Evolutionary conservation across 2,888 invertebrate genomes (phyloP).

Genomic region (Pheosia gnoma): DNA sequence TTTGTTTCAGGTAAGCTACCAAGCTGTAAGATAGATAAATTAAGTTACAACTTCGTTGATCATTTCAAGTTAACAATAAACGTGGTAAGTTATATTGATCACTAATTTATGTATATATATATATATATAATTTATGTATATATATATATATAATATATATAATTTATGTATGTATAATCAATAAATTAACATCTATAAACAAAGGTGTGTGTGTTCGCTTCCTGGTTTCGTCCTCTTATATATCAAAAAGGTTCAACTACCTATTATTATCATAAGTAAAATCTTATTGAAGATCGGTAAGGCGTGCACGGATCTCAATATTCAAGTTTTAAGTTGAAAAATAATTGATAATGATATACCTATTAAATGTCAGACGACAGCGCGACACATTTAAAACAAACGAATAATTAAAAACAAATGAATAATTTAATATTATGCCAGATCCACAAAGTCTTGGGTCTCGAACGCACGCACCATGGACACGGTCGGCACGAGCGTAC

Average conservation of each 20-base stretch:
- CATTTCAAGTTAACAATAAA: neutral
- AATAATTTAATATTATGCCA: constrained; percentile 28
- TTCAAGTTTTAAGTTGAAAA: neutral
- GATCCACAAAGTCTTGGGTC: constrained; percentile 41
- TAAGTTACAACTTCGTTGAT: neutral
- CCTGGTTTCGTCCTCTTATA: constrained; percentile 1
- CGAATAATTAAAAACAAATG: constrained; percentile 7
- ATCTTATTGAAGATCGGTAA: neutral
- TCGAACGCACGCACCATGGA: constrained; percentile 44
- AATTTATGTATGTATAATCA: too few relatives aligned
- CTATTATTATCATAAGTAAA: neutral
- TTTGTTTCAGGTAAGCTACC: constrained; percentile 54
- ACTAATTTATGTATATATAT: constrained; percentile 4
- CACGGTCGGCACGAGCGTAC: constrained; percentile 52
- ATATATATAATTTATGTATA: too few relatives aligned
- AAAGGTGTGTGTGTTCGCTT: neutral
- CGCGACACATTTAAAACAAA: neutral
- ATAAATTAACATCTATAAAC: constrained; percentile 1
- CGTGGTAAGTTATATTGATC: neutral
- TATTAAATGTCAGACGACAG: neutral
- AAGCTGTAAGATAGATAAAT: neutral
- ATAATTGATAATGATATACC: too few relatives aligned
- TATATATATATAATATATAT: too few relatives aligned
- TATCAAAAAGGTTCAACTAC: neutral
- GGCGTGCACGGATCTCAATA: neutral